Evolutionary conservation across 2,113 vertebrate species (phyloP).

Genomic region (Lipophrys pholis): DNA sequence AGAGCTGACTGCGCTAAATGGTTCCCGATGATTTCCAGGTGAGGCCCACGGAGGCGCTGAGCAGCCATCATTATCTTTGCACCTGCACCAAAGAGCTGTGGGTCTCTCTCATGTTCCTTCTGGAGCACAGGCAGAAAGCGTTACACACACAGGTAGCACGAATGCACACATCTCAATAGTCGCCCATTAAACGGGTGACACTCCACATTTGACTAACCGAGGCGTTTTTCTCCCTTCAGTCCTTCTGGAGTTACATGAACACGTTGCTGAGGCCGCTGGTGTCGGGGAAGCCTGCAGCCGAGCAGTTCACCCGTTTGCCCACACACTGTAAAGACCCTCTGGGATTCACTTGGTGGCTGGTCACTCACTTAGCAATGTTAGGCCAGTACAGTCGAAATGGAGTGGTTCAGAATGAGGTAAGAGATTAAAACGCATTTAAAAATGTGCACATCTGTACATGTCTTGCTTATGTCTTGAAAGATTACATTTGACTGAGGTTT

Average conservation of each 20-base stretch:
- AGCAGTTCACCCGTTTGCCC: slow-evolving; percentile 65
- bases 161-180: slow-evolving; percentile 6
- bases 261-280: slow-evolving; percentile 82
- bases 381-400: slow-evolving; percentile 89
- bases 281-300: slow-evolving; percentile 60
- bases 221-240: slow-evolving; percentile 71
- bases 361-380: slow-evolving; percentile 88
- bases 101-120: slow-evolving; percentile 90
- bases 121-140: slow-evolving; percentile 89
- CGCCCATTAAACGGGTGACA: not conserved
- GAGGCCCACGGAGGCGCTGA: slow-evolving; percentile 89
- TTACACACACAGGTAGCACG: slow-evolving; percentile 87
- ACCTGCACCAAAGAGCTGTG: slow-evolving; percentile 93
- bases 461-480: too few species aligned
- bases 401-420: slow-evolving; percentile 85
- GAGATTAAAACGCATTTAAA: not conserved
- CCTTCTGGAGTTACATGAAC: slow-evolving; percentile 92
- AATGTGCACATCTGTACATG: too few species aligned
- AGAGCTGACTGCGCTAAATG: slow-evolving; percentile 9
- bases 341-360: slow-evolving; percentile 95
- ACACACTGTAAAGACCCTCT: slow-evolving; percentile 89
- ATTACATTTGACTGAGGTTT: too few species aligned
- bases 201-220: not conserved
- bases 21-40: slow-evolving; percentile 79
- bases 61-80: slow-evolving; percentile 86